A percentile compares a stretch with the other conserved stretches of the same genome.
Conservation (phyloP, 2,113 vertebrate species). For the Montifringilla adamsi region DNA sequence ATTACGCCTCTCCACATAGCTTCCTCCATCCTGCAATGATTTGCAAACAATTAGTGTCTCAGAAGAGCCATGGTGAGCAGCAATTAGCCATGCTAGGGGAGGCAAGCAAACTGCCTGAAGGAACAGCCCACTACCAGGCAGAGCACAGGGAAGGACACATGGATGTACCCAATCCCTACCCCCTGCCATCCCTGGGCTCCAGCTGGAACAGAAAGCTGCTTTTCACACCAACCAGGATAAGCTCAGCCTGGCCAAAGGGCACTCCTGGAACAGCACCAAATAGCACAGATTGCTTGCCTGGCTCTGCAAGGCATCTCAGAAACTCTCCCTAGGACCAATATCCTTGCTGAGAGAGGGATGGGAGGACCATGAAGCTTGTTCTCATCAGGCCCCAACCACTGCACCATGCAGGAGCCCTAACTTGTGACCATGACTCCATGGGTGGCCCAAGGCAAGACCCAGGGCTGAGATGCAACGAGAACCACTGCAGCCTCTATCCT, state of each 20-base stretch:
- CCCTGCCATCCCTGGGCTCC: fast-evolving
- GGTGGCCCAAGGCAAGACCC: not conserved
- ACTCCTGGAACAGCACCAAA: not conserved
- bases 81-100: not conserved
- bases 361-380: not conserved
- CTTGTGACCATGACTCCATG: not conserved
- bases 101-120: not conserved
- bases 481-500: not conserved
- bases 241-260: not conserved
- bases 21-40: not conserved
- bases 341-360: not conserved
- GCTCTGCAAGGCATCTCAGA: not conserved
- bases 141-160: not conserved
- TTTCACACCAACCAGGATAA: not conserved
- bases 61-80: not conserved
- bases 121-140: not conserved
- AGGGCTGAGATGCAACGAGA: not conserved
- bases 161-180: fast-evolving
- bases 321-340: not conserved
- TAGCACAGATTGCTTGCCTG: not conserved
- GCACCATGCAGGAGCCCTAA: not conserved
- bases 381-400: not conserved
- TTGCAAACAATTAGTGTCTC: not conserved
- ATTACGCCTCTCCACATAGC: not conserved
- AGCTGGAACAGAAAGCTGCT: not conserved